Conservation (phyloP, 2,797 vertebrate genomes). For the Chloroceryle inda region DNA sequence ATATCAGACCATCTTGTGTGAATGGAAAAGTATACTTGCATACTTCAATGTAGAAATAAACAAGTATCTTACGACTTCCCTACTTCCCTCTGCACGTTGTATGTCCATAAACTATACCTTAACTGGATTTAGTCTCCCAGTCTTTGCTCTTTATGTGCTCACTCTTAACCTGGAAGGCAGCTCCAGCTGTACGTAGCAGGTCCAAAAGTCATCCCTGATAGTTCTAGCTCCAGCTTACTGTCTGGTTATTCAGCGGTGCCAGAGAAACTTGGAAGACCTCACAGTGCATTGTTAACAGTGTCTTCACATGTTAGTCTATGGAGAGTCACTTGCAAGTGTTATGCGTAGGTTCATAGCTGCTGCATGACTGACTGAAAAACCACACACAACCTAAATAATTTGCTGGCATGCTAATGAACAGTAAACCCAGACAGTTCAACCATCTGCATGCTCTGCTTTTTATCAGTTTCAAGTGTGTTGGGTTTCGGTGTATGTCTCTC, state of each 20-base stretch:
- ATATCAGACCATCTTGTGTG: background rate
- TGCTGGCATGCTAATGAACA: background rate
- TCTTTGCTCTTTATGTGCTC: background rate
- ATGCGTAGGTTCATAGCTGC: background rate
- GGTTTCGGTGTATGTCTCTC: background rate
- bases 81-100: background rate
- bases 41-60: background rate
- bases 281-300: background rate
- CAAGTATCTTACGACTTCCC: background rate
- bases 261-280: background rate
- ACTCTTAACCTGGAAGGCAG: background rate
- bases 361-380: conserved; percentile 18
- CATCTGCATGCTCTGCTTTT: conserved; percentile 43
- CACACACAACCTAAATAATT: background rate
- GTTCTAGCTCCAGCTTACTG: background rate
- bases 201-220: background rate
- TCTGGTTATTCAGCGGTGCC: background rate
- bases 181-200: background rate
- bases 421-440: background rate
- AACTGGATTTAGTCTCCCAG: fast-evolving
- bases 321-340: background rate
- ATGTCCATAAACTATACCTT: background rate
- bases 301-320: background rate
- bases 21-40: background rate
- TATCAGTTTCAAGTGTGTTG: background rate